A percentile compares a stretch with the other conserved stretches of the same genome.
phyloP scores from a whole-genome alignment of 2,888 invertebrate species.

The Hydropsyche betteni region DNA sequence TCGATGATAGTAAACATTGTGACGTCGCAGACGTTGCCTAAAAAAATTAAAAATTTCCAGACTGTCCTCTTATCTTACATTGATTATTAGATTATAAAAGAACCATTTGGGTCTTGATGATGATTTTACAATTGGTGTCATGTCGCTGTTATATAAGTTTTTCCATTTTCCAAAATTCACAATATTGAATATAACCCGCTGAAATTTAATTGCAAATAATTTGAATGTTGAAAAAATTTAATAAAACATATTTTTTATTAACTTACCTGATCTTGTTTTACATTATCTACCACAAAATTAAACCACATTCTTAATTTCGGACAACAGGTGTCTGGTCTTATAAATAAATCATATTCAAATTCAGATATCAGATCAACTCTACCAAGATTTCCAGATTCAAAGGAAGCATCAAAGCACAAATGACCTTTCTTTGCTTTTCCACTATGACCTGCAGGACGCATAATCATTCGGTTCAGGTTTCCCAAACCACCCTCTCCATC shows the following conservation, averaged over 20 bases:
- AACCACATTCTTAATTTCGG: conserved; percentile 95
- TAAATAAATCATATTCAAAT: conserved; percentile 94
- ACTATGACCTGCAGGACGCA: conserved; percentile 90
- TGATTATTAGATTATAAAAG: conserved; percentile 9
- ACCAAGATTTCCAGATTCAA: conserved; percentile 97
- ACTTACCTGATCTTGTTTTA: conserved; percentile 85
- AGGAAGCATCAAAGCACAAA: conserved; percentile 95
- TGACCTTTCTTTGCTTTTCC: conserved; percentile 97
- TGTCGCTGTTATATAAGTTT: conserved; percentile 86
- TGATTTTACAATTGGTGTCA: conserved; percentile 95
- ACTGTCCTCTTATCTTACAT: neutral
- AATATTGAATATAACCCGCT: conserved; percentile 95
- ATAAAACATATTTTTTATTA: neutral
- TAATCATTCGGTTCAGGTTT: conserved; percentile 87
- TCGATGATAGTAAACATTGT: conserved; percentile 91
- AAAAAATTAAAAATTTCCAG: conserved; percentile 39
- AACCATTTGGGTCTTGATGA: conserved; percentile 89
- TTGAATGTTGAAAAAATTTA: conserved; percentile 33
- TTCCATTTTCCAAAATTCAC: conserved; percentile 95
- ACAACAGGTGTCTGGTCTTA: conserved; percentile 96
- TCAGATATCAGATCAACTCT: conserved; percentile 93
- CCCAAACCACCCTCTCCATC: conserved; percentile 94
- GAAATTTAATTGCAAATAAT: conserved; percentile 56
- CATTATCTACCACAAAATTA: conserved; percentile 97
- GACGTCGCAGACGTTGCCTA: conserved; percentile 81